Base-by-base conservation (phyloP, 2,888 invertebrate genomes). In the Imbricaverruca yamaguchii region DNA sequence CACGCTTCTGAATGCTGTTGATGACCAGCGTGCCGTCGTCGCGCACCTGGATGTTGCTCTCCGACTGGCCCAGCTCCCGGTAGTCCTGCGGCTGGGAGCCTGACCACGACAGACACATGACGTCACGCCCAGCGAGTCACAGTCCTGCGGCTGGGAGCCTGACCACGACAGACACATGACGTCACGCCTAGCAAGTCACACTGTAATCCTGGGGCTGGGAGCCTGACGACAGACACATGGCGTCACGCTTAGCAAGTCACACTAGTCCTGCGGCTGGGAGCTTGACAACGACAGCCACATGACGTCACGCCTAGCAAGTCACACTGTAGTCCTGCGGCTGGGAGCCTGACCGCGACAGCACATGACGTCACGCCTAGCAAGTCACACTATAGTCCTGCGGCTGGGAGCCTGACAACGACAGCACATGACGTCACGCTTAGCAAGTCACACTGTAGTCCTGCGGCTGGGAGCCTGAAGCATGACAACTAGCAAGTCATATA, bases 21-120 rank as follows among this genome's bases (percentile, higher is more conserved):
- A 98, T 93, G 82, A 93, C 91, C 83, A 98, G 90, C 81, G 96
- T 96, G 84, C 97, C 98, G 87, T 98, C 97, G 88, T 95, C 96
- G 79, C 85, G 84, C 80, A 96, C 94, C 89, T 93, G 94, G 83
- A 96, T 95, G 86, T 94, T 93, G 82, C 95, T 94, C 86, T 95
- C 94, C 86, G 93, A 94, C 84, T 94, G 92, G 89, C 94, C 95
- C 86, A 96, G 91, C 87, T 96, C 96, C 88, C 95, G 94, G 88
- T 96, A 96, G 90, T 96, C 95, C 86, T 95, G 95, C 85, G 96
- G 95, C 84, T 93, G 93, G 85, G 94, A 94, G 84, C 95, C 95
- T 84, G 80, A 8, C 4, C 12, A n/a, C 59, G 39, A 39, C 39
- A 39, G 39, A 39, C 39, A 39, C 39, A 39, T 39, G 1, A 4